phyloP scores from a whole-genome alignment of 2,888 invertebrate genomes.

The Augiades crinisus region DNA sequence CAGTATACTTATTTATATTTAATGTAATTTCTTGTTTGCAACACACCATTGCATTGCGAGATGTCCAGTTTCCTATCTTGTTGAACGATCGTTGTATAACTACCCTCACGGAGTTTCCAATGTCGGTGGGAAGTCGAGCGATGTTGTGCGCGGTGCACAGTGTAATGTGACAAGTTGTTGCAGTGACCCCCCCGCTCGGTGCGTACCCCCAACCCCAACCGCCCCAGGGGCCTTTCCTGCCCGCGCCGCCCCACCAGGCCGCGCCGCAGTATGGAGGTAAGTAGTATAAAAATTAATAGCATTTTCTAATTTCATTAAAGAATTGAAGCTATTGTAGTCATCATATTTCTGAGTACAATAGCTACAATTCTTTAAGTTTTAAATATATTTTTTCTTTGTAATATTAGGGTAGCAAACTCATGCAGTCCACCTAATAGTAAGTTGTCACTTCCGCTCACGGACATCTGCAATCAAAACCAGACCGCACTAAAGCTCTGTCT shows the following conservation, averaged over 20 bases:
- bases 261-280: constrained; percentile 77
- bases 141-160: constrained; percentile 16
- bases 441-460: no score
- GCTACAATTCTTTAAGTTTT: no score
- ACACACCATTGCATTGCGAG: background rate
- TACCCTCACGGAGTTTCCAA: constrained; percentile 24
- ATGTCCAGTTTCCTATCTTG: background rate
- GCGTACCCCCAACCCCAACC: constrained; percentile 83
- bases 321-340: no score
- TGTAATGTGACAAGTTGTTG: constrained; percentile 57
- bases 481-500: no score
- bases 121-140: constrained; percentile 33
- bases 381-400: no score
- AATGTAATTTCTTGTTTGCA: background rate
- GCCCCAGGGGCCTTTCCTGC: constrained; percentile 83
- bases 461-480: no score
- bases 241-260: constrained; percentile 84
- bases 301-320: no score
- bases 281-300: constrained; percentile 28
- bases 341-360: no score
- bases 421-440: no score
- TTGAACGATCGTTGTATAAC: constrained; percentile 5
- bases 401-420: no score
- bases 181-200: constrained; percentile 78
- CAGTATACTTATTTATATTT: background rate